A percentile compares a stretch with the other conserved stretches of the same genome.
phyloP scores from a whole-genome alignment of 2,888 invertebrate genomes.

The Pollenia labialis region DNA sequence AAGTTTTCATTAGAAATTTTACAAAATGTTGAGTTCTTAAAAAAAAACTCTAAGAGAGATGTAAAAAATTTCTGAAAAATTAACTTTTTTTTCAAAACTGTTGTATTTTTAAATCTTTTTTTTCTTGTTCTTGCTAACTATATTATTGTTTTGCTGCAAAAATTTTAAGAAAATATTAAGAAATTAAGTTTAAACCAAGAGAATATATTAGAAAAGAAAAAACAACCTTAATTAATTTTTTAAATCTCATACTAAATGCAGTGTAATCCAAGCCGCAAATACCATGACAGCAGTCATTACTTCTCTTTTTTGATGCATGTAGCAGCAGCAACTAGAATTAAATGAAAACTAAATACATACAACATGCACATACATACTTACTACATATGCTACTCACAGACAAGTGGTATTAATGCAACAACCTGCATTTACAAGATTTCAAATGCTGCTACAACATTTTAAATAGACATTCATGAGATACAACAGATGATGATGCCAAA shows the following conservation, averaged over 20 bases:
- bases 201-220: background rate
- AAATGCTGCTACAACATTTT: slow-evolving; percentile 41
- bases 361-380: background rate
- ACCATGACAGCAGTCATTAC: slow-evolving; percentile 72
- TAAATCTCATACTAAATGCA: slow-evolving; percentile 67
- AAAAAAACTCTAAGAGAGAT: background rate
- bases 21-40: background rate
- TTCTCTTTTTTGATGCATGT: slow-evolving; percentile 43
- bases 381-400: background rate
- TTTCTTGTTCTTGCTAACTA: background rate
- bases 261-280: slow-evolving; percentile 68
- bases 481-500: slow-evolving; percentile 47
- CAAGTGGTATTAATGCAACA: slow-evolving; percentile 14
- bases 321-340: slow-evolving; percentile 10
- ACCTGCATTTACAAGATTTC: slow-evolving; percentile 44
- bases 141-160: slow-evolving; percentile 6
- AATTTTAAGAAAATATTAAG: slow-evolving; percentile 26
- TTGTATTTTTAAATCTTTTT: background rate
- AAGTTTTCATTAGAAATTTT: background rate
- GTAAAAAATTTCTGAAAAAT: background rate
- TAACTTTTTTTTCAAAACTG: background rate
- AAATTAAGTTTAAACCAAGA: slow-evolving; percentile 18
- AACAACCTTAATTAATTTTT: slow-evolving; percentile 71
- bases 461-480: slow-evolving; percentile 25
- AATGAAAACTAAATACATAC: slow-evolving; percentile 38